Percentiles rank a stretch among this genome's conserved stretches.
Evolutionary conservation across 2,797 vertebrate species (phyloP).

Genomic region (Botia almorhae): DNA sequence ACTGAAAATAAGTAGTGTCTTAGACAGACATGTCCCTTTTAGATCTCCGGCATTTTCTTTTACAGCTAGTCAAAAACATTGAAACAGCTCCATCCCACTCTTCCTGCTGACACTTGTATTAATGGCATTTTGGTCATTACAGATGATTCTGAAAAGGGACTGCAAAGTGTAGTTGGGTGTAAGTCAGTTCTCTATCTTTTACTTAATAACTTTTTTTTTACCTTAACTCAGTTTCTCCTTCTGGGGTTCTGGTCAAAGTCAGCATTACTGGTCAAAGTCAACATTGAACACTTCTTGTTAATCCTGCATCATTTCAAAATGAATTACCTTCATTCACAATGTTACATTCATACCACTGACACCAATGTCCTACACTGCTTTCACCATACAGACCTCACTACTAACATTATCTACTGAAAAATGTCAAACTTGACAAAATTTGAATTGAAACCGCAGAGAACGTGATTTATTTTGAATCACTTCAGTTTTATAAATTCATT

Average conservation of each 20-base stretch:
- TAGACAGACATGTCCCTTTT: conserved; percentile 82
- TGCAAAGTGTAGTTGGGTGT: conserved; percentile 87
- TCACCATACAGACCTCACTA: not conserved
- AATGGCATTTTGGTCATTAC: conserved; percentile 91
- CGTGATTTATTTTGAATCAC: too few species aligned
- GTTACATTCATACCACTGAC: conserved; percentile 73
- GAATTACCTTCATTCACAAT: conserved; percentile 83
- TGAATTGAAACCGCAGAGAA: too few species aligned
- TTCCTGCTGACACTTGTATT: conserved; percentile 92
- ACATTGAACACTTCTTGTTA: conserved; percentile 82
- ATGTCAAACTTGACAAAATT: too few species aligned
- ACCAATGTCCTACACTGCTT: conserved; percentile 51
- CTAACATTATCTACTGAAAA: not conserved
- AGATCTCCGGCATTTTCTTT: conserved; percentile 86
- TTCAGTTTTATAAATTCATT: too few species aligned
- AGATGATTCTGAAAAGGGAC: conserved; percentile 89
- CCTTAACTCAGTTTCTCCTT: conserved; percentile 77
- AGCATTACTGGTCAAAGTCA: conserved; percentile 72
- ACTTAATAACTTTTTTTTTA: conserved; percentile 51
- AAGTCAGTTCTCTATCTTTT: conserved; percentile 56
- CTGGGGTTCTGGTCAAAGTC: conserved; percentile 88
- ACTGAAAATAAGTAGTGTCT: conserved; percentile 83
- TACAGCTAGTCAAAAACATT: conserved; percentile 81
- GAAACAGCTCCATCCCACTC: conserved; percentile 79
- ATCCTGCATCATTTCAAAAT: conserved; percentile 85